Evolutionary conservation across 1,140 invertebrate species (phyloP), one percentile per base, ranked within the genome.

Genomic region (Orchestia grillus): DNA sequence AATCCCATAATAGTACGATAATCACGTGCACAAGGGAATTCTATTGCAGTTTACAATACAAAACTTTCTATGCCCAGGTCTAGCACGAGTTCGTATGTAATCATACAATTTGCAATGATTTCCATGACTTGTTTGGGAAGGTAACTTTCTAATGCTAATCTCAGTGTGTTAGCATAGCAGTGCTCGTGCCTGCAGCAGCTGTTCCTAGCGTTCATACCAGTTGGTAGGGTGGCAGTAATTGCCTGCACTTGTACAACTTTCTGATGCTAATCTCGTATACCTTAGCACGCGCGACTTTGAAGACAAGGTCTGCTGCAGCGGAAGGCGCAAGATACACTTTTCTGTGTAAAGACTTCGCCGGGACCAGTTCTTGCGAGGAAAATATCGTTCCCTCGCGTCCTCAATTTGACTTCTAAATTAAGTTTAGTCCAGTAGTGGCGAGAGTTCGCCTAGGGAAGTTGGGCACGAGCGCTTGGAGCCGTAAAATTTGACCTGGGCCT

Each of bases 341-440:
- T 28, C 36, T 28, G 36, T 23, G 62, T n/a, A 77, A 28, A 77
- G 11, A 77, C 62, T 23, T 23, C 62, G 62, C 11, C 3, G 36
- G 36, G 62, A 19, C 11, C 15, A 77, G 62, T 77, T 77, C 62
- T 77, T 77, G 62, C 1, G 11, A 77, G 28, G 62, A 77, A 77
- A 77, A 15, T 77, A 77, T 8, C 62, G 36, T 77, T 77, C 62
- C 62, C 62, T 36, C 36, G 62, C 3, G 62, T 77, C 62, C 62
- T 77, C 62, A 77, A 77, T 77, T 77, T 77, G 62, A 77, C 62
- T 77, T 77, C 62, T 77, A 77, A 77, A 77, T 77, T 77, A 77
- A 77, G 62, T 77, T 77, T 3, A 77, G 62, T 77, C 62, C 62
- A 77, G 62, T 23, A 77, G 62, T 77, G 15, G 62, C 11, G 36